Conservation (phyloP, 2,797 vertebrate genomes). For the Chaetophractus vellerosus region DNA sequence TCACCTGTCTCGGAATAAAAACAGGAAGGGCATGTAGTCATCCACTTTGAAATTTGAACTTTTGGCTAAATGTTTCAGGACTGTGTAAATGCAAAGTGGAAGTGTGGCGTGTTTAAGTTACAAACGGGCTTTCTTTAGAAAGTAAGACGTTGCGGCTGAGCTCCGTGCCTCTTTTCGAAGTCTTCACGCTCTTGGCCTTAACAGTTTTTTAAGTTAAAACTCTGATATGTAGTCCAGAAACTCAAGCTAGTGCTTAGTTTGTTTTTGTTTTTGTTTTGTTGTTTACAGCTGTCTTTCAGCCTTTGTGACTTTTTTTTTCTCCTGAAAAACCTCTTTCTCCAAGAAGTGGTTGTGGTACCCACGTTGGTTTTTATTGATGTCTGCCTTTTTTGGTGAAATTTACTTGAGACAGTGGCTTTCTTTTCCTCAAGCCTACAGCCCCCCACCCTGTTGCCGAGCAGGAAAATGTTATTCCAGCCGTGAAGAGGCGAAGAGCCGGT, state of each 20-base stretch:
- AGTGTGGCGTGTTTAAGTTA: background rate
- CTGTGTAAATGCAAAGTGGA: background rate
- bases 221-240: background rate
- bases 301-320: slow-evolving; percentile 23
- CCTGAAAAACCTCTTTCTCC: slow-evolving; percentile 1
- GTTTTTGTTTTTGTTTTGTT: background rate
- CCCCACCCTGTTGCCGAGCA: no score
- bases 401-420: background rate
- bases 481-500: background rate
- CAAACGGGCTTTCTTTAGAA: background rate
- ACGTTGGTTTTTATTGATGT: background rate
- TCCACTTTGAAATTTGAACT: background rate
- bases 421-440: background rate
- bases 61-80: background rate
- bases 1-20: background rate
- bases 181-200: background rate
- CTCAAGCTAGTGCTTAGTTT: background rate
- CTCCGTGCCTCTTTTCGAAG: rapidly evolving
- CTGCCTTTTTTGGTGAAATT: background rate
- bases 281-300: slow-evolving; percentile 6
- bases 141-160: no score
- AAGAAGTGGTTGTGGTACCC: slow-evolving; percentile 38
- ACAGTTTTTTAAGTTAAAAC: background rate
- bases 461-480: background rate
- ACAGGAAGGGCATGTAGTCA: background rate